phyloP scores from a whole-genome alignment of 1,140 invertebrate genomes.

The Drosophila funebris region DNA sequence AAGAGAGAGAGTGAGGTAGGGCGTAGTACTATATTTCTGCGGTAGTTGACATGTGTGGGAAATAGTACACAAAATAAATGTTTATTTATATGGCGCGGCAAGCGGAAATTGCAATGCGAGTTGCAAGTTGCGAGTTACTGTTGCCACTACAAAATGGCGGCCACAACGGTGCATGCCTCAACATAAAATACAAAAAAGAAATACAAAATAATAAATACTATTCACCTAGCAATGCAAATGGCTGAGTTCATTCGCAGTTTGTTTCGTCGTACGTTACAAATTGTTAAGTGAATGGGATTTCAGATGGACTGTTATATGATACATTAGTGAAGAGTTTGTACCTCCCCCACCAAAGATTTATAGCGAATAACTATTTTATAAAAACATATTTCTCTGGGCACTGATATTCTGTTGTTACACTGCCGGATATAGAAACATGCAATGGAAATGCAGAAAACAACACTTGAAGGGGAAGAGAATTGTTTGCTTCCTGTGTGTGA shows the following conservation, averaged over 20 bases:
- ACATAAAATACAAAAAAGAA: constrained; percentile 11
- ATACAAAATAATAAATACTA: constrained; percentile 3
- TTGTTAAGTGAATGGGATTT: constrained; percentile 52
- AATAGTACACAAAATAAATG: constrained; percentile 73
- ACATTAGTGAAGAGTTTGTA: constrained; percentile 39
- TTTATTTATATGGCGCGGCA: constrained; percentile 75
- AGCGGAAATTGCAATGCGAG: constrained; percentile 75
- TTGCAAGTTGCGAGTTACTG: constrained; percentile 43
- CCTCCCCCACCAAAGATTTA: constrained; percentile 3
- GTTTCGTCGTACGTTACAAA: constrained; percentile 42
- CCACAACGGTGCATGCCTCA: constrained; percentile 69
- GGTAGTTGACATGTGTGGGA: constrained; percentile 60
- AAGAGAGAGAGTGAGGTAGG: neutral
- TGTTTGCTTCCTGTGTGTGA: neutral
- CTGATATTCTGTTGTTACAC: constrained; percentile 48
- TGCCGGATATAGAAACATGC: constrained; percentile 76
- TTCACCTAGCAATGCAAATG: constrained; percentile 43
- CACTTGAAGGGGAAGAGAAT: neutral
- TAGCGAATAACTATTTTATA: constrained; percentile 20
- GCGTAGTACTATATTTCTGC: constrained; percentile 30
- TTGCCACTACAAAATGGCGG: constrained; percentile 69
- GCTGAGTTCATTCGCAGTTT: constrained; percentile 50
- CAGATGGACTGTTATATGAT: constrained; percentile 31
- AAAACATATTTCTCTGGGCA: constrained; percentile 33
- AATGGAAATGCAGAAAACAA: constrained; percentile 59